Percentiles rank a stretch among this genome's conserved stretches.
These are phyloP conservation scores for Kryptolebias marmoratus DNA, from an alignment of 2,113 vertebrate species.

Conservation along the genomic window DNA sequence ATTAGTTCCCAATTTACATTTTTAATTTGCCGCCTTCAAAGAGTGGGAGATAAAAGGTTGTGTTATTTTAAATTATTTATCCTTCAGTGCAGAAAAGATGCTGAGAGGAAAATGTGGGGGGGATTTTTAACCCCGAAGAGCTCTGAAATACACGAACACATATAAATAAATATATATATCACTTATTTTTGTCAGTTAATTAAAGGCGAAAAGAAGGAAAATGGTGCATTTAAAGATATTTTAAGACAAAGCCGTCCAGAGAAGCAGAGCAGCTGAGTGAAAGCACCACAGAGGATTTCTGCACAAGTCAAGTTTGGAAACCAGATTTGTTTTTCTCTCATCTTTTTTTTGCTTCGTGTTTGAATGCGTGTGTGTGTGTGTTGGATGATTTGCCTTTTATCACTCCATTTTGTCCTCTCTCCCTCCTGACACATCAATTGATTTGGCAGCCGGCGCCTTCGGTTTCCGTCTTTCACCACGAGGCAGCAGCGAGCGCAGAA, in stretches of 20 bases:
- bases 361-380: conserved; percentile 2
- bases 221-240: conserved; percentile 48
- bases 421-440: conserved; percentile 77
- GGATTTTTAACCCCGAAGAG: conserved; percentile 88
- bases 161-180: conserved; percentile 10
- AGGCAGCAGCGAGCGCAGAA: conserved; percentile 55
- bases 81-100: conserved; percentile 97
- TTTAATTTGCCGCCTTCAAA: conserved; percentile 99
- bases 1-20: conserved; percentile 99
- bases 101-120: conserved; percentile 93
- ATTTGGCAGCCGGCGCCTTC: conserved; percentile 71
- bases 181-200: conserved; percentile 63
- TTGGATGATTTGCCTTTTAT: conserved; percentile 59
- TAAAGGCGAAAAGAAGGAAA: conserved; percentile 55
- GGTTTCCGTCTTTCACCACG: conserved; percentile 52
- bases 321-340: conserved; percentile 34
- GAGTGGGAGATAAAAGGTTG: conserved; percentile 99
- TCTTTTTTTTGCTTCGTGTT: conserved; percentile 30
- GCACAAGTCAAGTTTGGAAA: conserved; percentile 70
- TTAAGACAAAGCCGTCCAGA: conserved; percentile 67
- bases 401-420: conserved; percentile 74
- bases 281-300: conserved; percentile 71
- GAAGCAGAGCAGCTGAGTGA: conserved; percentile 21
- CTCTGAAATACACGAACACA: conserved; percentile 55
- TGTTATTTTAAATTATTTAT: conserved; percentile 99